Evolutionary conservation across 2,888 invertebrate species (phyloP).

Genomic region (Bombylius discolor): DNA sequence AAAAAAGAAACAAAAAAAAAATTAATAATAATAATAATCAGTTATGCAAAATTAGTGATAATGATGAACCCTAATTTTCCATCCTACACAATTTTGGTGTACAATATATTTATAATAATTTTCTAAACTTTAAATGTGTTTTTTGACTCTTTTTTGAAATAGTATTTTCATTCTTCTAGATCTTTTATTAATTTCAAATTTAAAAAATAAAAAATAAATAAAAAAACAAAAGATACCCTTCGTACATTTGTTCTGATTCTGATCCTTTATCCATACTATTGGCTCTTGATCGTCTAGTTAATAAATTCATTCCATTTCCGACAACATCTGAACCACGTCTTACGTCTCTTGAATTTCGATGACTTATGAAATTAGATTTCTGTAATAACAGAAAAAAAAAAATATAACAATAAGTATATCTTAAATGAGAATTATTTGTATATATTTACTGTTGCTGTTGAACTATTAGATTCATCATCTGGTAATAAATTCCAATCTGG

Average conservation of each 20-base stretch:
- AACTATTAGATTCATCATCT: conserved; percentile 37
- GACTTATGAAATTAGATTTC: background rate
- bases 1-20: too few species aligned
- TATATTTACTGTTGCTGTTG: background rate
- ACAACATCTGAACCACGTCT: conserved; percentile 11
- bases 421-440: background rate
- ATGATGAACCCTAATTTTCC: too few species aligned
- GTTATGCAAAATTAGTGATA: too few species aligned
- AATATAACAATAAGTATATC: background rate
- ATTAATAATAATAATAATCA: too few species aligned
- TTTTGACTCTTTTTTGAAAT: background rate
- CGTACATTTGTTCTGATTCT: conserved; percentile 26
- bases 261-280: conserved; percentile 30
- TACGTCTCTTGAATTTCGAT: conserved; percentile 1
- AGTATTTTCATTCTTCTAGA: background rate
- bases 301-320: conserved; percentile 23
- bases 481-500: conserved; percentile 39
- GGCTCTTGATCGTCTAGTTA: conserved; percentile 8
- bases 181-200: too few species aligned
- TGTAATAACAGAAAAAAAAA: background rate
- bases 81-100: too few species aligned
- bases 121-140: background rate
- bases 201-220: too few species aligned
- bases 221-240: background rate
- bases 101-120: too few species aligned